A percentile compares a stretch with the other conserved stretches of the same genome.
Conservation (phyloP, 1,140 invertebrate species). For the Pseudomyrmex gracilis region DNA sequence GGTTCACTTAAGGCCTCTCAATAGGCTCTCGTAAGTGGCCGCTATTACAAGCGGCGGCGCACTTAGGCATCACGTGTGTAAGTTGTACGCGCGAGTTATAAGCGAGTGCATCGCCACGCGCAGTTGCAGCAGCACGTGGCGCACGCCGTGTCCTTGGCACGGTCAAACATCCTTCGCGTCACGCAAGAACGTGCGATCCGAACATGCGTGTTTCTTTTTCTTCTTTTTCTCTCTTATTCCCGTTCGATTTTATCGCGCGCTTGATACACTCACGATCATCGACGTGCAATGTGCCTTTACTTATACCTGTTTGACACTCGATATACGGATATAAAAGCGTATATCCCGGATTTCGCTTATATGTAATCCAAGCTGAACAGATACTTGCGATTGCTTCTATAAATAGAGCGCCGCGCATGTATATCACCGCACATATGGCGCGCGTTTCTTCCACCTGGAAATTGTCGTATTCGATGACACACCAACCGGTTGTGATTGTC, state of each 20-base stretch:
- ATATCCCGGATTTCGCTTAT: slow-evolving; percentile 17
- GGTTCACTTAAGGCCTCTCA: slow-evolving; percentile 50
- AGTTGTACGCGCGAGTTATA: slow-evolving; percentile 6
- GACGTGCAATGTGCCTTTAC: too few species aligned
- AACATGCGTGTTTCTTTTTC: too few species aligned
- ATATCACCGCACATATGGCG: background rate
- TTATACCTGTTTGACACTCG: too few species aligned
- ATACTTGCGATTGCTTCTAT: slow-evolving; percentile 29
- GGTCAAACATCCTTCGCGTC: slow-evolving; percentile 31
- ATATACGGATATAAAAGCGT: too few species aligned
- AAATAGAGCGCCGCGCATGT: slow-evolving; percentile 11
- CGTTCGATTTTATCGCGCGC: too few species aligned
- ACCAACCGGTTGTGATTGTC: too few species aligned
- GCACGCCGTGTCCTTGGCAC: slow-evolving; percentile 31
- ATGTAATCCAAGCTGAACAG: background rate
- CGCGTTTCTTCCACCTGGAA: slow-evolving; percentile 10
- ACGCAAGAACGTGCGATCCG: slow-evolving; percentile 24
- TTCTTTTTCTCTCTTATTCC: too few species aligned
- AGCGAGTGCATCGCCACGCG: slow-evolving; percentile 51
- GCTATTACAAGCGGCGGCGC: slow-evolving; percentile 53
- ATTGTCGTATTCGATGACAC: background rate
- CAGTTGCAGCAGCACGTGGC: slow-evolving; percentile 46
- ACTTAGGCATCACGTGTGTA: slow-evolving; percentile 40
- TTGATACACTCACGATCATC: too few species aligned
- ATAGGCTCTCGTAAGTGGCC: slow-evolving; percentile 40